Percentiles rank a stretch among this genome's conserved stretches.
These are phyloP conservation scores for Xenops minutus DNA, from an alignment of 2,797 vertebrate species.

Conservation along the genomic window DNA sequence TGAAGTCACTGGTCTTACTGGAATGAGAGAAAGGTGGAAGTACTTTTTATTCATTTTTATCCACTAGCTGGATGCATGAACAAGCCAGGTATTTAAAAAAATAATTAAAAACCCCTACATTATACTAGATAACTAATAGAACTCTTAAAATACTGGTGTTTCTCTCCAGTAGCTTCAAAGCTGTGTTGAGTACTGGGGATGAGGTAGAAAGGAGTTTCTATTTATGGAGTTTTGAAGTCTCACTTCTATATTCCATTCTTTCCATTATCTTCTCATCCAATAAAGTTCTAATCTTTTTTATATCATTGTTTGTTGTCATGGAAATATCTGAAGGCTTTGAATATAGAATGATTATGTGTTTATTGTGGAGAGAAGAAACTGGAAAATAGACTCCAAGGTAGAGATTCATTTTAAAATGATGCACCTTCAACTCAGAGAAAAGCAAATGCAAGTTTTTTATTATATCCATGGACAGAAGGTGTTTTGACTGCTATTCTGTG, in stretches of 20 bases:
- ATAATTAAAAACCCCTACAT: not conserved
- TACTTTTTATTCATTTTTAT: not conserved
- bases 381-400: not conserved
- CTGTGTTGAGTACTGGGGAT: not conserved
- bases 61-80: not conserved
- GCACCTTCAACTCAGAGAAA: not conserved
- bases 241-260: not conserved
- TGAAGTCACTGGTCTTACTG: not conserved
- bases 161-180: not conserved
- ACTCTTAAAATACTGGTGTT: not conserved
- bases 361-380: not conserved
- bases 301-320: conserved; percentile 26
- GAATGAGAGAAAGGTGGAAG: not conserved
- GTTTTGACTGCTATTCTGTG: not conserved
- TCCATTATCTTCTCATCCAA: not conserved
- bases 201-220: not conserved
- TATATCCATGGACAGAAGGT: not conserved
- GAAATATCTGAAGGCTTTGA: conserved; percentile 18
- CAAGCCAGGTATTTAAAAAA: not conserved
- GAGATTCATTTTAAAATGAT: not conserved
- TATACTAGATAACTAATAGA: not conserved
- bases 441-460: not conserved
- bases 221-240: not conserved
- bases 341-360: conserved; percentile 3
- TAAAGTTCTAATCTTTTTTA: conserved; percentile 31